Evolutionary conservation across 1,140 invertebrate genomes (phyloP).

Genomic region (Drosophila melanica): DNA sequence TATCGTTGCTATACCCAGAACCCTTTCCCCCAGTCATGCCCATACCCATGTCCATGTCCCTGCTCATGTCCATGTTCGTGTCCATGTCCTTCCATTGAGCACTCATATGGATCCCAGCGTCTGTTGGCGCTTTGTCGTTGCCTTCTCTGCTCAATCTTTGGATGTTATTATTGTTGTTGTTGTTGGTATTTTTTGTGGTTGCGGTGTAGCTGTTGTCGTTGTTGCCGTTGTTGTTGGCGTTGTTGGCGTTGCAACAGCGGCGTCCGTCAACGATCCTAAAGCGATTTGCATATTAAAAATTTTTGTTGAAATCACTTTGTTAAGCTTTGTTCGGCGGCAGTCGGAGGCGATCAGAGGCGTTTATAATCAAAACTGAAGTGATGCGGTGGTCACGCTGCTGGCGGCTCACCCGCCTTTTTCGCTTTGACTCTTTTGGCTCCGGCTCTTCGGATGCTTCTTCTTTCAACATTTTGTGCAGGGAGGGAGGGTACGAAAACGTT

Average conservation of each 20-base stretch:
- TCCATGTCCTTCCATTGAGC: constrained; percentile 51
- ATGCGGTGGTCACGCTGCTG: constrained; percentile 50
- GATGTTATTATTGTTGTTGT: constrained; percentile 8
- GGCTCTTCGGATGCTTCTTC: neutral
- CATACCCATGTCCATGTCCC: constrained; percentile 24
- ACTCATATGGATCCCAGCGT: constrained; percentile 21
- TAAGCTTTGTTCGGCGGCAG: constrained; percentile 68
- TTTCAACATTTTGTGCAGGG: neutral
- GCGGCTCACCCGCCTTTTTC: neutral
- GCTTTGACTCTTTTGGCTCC: neutral
- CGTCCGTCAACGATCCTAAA: constrained; percentile 72
- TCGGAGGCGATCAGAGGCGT: constrained; percentile 70
- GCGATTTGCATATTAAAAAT: constrained; percentile 70
- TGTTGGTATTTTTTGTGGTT: constrained; percentile 3
- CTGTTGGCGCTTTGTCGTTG: constrained; percentile 54
- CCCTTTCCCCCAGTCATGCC: constrained; percentile 1
- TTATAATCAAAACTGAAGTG: constrained; percentile 79
- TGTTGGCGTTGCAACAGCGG: constrained; percentile 53
- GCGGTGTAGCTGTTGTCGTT: constrained; percentile 7
- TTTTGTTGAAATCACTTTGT: constrained; percentile 70
- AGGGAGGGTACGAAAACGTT: constrained; percentile 3
- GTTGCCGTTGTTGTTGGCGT: neutral
- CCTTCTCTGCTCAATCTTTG: constrained; percentile 7
- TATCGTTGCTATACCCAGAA: neutral
- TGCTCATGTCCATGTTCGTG: constrained; percentile 17